phyloP scores from a whole-genome alignment of 2,888 invertebrate species.

The Charanyca ferruginea region DNA sequence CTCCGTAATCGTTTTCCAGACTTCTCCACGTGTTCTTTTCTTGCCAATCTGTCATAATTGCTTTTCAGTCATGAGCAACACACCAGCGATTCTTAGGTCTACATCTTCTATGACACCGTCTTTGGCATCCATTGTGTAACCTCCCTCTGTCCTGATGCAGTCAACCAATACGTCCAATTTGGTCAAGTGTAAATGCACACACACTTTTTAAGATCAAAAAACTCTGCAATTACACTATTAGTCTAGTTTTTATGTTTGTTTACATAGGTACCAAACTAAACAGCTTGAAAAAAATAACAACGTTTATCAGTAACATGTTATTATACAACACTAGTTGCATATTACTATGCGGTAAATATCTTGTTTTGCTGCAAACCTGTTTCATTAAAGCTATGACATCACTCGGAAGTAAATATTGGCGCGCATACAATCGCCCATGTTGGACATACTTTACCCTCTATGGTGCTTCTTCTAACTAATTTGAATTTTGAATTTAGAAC shows the following conservation, averaged over 20 bases:
- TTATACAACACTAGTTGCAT: slow-evolving; percentile 45
- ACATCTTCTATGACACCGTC: too few relatives aligned
- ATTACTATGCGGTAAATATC: slow-evolving; percentile 36
- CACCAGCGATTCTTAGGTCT: too few relatives aligned
- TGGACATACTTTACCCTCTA: slow-evolving; percentile 23
- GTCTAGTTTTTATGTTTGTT: slow-evolving; percentile 18
- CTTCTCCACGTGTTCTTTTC: not conserved
- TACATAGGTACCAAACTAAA: slow-evolving; percentile 16
- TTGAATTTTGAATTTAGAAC: slow-evolving; percentile 1
- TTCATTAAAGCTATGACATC: slow-evolving; percentile 46
- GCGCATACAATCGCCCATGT: not conserved
- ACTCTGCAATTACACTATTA: not conserved
- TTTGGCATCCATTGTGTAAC: too few relatives aligned
- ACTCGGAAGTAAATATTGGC: slow-evolving; percentile 30
- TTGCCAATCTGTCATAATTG: not conserved
- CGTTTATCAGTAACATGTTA: slow-evolving; percentile 34
- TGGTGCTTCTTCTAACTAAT: slow-evolving; percentile 2
- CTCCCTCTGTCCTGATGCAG: too few relatives aligned
- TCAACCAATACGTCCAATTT: too few relatives aligned
- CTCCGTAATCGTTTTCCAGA: not conserved
- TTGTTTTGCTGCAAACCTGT: slow-evolving; percentile 52
- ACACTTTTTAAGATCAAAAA: not conserved
- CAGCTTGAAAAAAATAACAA: slow-evolving; percentile 25
- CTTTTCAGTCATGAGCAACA: not conserved
- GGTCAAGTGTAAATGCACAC: not conserved